Base-by-base conservation (phyloP, 2,888 invertebrate genomes). In the Heliconius sara region DNA sequence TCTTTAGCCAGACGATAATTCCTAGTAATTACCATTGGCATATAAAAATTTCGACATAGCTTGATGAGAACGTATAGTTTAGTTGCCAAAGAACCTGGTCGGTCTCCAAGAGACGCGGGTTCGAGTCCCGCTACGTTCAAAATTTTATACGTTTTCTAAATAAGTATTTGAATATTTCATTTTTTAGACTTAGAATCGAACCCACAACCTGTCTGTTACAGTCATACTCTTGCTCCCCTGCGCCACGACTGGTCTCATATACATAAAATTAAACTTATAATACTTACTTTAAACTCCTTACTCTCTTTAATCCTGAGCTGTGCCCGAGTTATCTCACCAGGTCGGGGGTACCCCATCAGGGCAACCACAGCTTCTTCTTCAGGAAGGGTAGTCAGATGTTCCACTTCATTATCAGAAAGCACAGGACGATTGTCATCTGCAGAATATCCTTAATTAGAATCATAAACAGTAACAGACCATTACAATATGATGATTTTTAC, bases 261-360 rank as follows among this genome's bases (percentile, higher is more conserved):
- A 57, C 22, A 57, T 22, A 22, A 34, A 34, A 57, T 22, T 22
- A 57, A 16, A 57, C 13, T 5, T 3, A 68, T 68, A 5, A 66
- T 30, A 72, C 72, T 70, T 92, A 99, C 99, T 97, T 99, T 99
- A 94, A 99, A 99, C 95, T 99, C 99, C 93, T 98, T 98, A 96
- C 99, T 99, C 94, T 99, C 99, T 89, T 98, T 98, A 89, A 99
- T 98, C 89, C 98, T 96, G 88, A 99, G 96, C 95, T 98, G 97
- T 80, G 98, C 97, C 86, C 97, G 96, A 84, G 96, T 96, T 89
- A 97, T 96, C 85, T 99, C 99, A 5, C 99, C 99, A 82, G 98
- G 96, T 86, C 98, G 96, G 6, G 99, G 99, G 88, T 97, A 97
- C 57, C 99, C 99, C 94, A 99, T 96, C 89, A 98, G 96, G 76